Evolutionary conservation across 1,140 invertebrate genomes (phyloP), one percentile per base, ranked within the genome.

Genomic region (Meloidogyne floridensis): DNA sequence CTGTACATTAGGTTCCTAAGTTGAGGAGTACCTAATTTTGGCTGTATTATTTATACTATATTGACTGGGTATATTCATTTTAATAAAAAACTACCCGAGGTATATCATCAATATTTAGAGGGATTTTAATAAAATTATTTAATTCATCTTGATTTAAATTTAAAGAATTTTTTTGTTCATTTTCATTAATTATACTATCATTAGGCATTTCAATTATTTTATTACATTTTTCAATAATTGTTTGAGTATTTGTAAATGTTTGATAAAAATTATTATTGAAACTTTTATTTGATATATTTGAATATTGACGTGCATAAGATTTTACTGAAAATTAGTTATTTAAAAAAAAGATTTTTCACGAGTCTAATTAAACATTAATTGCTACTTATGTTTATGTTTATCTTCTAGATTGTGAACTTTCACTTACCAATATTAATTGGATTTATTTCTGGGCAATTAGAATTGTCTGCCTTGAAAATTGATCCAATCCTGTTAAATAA

Each of bases 71-170:
- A 32, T 32, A 32, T 32, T 32, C 32, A 32, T 32, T 32, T 32
- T 32, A 32, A 32, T 2, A 32, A 32, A 47, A 54, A 54, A 11
- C 2, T 54, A 54, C 53, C 11, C 1, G 10, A 9, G 53, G 53
- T 54, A 54, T 13, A 54, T 13, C 11, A 3, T 65, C 59, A 59
- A 59, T 59, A 59, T 59, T 59, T 65, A 65, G 7, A 65, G 59
- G n/a, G 7, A 65, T n/a, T n/a, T 65, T 65, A 65, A 65, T 65
- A 65, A 65, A 65, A 65, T 65, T 65, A 65, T 65, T 65, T n/a
- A 65, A 65, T n/a, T 18, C n/a, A n/a, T 65, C 59, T 18, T n/a
- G 2, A 15, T 59, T 15, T 15, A n/a, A n/a, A n/a, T 65, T 65
- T 65, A 65, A 65, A 0, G 3, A 6, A 65, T 65, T 65, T 65